Conservation (phyloP, 1,140 invertebrate genomes). For the Panulirus ornatus region DNA sequence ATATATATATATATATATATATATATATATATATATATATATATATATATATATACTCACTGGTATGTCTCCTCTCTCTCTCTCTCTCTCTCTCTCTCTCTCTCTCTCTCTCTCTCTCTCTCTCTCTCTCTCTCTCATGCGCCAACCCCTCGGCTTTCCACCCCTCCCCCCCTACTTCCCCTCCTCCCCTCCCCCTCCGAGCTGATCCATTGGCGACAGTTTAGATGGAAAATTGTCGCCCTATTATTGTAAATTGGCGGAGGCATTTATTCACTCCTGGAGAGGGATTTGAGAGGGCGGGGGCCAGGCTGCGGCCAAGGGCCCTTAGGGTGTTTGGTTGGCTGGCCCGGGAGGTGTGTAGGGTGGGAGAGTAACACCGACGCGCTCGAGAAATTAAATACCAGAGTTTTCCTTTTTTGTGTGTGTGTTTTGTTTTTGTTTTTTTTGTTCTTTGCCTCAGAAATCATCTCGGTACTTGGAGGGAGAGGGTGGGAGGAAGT, state of each 20-base stretch:
- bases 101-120: background rate
- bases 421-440: background rate
- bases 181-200: background rate
- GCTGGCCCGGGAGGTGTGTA: background rate
- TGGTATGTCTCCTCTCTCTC: background rate
- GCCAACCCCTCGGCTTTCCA: too few relatives aligned
- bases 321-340: slow-evolving; percentile 10
- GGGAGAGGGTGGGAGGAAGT: too few relatives aligned
- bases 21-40: slow-evolving; percentile 32
- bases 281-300: background rate
- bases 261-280: slow-evolving; percentile 22
- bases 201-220: slow-evolving; percentile 5
- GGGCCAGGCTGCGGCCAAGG: background rate
- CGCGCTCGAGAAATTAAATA: background rate
- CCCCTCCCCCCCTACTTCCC: background rate
- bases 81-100: background rate
- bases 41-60: slow-evolving; percentile 22
- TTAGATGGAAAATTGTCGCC: slow-evolving; percentile 37
- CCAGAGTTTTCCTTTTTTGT: background rate
- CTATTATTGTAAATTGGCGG: slow-evolving; percentile 44
- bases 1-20: slow-evolving; percentile 15
- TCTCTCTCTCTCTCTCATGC: background rate
- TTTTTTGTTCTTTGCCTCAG: too few relatives aligned
- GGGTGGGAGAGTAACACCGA: background rate
- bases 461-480: too few relatives aligned